Evolutionary conservation across 2,888 invertebrate genomes (phyloP).

Genomic region (Diplazon laetatorius): DNA sequence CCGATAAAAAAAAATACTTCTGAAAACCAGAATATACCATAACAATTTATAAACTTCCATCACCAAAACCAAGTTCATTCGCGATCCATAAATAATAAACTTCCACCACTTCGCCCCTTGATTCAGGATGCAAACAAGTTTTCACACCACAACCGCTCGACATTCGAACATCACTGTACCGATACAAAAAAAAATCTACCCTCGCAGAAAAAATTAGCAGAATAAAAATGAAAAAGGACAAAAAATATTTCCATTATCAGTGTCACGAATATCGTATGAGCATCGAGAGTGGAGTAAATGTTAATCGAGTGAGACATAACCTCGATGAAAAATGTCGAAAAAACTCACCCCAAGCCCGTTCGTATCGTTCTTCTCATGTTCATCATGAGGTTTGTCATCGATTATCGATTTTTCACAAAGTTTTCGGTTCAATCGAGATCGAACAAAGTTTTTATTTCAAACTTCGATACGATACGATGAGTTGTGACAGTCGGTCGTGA

Average conservation of each 20-base stretch:
- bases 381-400: conserved; percentile 19
- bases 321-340: conserved; percentile 28
- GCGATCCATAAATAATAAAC: no score
- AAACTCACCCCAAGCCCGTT: conserved; percentile 49
- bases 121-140: no score
- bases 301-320: conserved; percentile 39
- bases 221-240: not conserved
- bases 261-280: not conserved
- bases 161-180: no score
- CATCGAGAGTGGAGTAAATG: conserved; percentile 3
- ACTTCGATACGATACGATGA: conserved; percentile 1
- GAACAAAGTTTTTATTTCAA: not conserved
- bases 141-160: no score
- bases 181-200: no score
- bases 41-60: not conserved
- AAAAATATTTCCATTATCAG: not conserved
- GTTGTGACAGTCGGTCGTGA: conserved; percentile 42
- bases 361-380: conserved; percentile 58
- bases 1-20: not conserved
- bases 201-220: not conserved
- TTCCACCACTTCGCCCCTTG: no score
- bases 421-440: not conserved
- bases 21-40: not conserved
- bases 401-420: conserved; percentile 2
- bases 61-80: not conserved